A percentile compares a stretch with the other conserved stretches of the same genome.
phyloP scores from a whole-genome alignment of 2,797 vertebrate genomes.

The Florisuga fusca region DNA sequence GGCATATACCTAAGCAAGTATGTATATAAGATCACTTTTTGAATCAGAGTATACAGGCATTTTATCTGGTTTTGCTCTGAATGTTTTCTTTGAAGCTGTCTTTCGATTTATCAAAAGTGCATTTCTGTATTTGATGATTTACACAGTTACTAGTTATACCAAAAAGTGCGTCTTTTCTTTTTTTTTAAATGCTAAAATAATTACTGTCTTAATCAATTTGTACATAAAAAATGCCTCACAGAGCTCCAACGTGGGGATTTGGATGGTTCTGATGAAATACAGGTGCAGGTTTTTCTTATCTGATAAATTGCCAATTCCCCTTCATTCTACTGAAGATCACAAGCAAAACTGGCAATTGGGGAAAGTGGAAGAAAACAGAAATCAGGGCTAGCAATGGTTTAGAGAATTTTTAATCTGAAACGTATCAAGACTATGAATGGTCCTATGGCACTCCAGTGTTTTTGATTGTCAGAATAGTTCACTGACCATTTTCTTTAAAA shows the following conservation, averaged over 20 bases:
- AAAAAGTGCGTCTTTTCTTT: not conserved
- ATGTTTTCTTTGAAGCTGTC: not conserved
- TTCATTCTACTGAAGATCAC: not conserved
- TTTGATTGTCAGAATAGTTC: not conserved
- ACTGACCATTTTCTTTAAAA: not conserved
- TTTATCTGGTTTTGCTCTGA: not conserved
- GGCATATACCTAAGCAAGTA: not conserved
- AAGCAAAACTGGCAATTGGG: not conserved
- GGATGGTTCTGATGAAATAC: not conserved
- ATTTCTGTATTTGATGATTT: not conserved
- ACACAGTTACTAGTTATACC: not conserved
- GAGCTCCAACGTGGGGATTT: not conserved
- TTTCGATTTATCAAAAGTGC: not conserved
- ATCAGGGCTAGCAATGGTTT: not conserved
- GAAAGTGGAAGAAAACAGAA: not conserved
- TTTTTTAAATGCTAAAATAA: not conserved
- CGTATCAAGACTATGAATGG: not conserved
- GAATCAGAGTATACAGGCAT: not conserved
- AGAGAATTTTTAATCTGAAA: not conserved
- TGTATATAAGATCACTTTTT: not conserved
- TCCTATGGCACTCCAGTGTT: not conserved
- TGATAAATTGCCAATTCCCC: not conserved
- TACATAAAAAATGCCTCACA: not conserved
- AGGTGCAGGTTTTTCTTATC: not conserved
- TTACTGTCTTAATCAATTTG: not conserved